These are phyloP conservation scores for Manis javanica DNA, from an alignment of 2,797 vertebrate species.

Conservation along the genomic window DNA sequence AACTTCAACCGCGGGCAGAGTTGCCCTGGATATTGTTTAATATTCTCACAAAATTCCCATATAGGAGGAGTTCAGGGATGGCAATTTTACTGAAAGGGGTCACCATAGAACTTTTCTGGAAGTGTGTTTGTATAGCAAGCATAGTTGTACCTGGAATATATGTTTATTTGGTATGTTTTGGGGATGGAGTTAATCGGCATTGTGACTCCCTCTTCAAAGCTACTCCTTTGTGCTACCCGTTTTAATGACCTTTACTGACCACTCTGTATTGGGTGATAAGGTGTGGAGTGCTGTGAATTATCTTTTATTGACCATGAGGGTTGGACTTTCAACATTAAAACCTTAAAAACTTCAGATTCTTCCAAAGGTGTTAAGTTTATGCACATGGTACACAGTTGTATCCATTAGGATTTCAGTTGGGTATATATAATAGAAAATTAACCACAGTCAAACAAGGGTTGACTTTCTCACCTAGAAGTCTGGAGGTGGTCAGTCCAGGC, in stretches of 20 bases:
- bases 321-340: slow-evolving; percentile 15
- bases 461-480: neutral
- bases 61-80: neutral
- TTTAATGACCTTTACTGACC: neutral
- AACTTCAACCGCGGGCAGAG: neutral
- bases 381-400: neutral
- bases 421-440: neutral
- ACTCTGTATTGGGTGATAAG: neutral
- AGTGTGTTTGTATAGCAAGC: neutral
- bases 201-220: neutral
- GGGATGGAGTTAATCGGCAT: neutral
- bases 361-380: neutral
- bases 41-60: neutral
- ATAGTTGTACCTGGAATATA: neutral
- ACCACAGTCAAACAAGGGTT: neutral
- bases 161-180: neutral
- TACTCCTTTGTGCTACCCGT: neutral
- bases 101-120: neutral
- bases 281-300: neutral
- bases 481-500: neutral
- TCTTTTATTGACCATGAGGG: neutral
- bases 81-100: neutral
- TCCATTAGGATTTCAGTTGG: neutral
- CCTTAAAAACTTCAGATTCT: neutral
- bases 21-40: neutral